Percentiles rank a stretch among this genome's conserved stretches.
Evolutionary conservation across 2,797 vertebrate genomes (phyloP).

Genomic region (Ptychobarbus kaznakovi): DNA sequence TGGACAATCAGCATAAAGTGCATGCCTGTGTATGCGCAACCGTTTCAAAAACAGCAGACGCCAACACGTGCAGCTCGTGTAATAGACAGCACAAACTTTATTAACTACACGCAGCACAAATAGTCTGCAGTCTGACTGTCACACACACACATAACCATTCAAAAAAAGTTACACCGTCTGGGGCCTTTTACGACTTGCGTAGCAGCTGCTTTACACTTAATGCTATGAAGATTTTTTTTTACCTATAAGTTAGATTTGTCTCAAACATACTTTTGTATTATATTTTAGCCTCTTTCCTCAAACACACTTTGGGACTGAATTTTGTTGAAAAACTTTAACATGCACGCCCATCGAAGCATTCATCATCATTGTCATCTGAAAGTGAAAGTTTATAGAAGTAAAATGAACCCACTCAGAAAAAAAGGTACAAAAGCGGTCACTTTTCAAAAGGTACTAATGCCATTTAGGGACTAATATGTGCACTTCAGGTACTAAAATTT

Average conservation of each 20-base stretch:
- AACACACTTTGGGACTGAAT: not conserved
- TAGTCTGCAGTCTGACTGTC: not conserved
- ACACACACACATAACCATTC: not conserved
- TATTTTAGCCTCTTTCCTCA: not conserved
- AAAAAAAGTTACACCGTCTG: not conserved
- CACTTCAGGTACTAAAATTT: not conserved
- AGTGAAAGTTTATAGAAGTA: not conserved
- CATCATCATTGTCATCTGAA: not conserved
- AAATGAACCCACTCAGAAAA: not conserved
- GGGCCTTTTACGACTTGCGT: not conserved
- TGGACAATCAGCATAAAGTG: conserved; percentile 37
- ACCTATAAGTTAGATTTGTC: not conserved
- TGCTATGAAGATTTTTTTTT: not conserved
- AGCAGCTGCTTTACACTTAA: not conserved
- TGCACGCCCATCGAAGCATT: not conserved
- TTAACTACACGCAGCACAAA: not conserved
- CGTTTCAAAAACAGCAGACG: conserved; percentile 6
- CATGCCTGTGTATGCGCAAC: not conserved
- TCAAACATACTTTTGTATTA: not conserved
- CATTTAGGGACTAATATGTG: not conserved
- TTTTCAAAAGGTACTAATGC: not conserved
- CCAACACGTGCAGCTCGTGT: conserved; percentile 1
- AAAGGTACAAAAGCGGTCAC: not conserved
- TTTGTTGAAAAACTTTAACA: not conserved
- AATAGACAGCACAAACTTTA: not conserved